Percentiles rank a stretch among this genome's conserved stretches.
phyloP scores from a whole-genome alignment of 23 tunicate species.

The Botrylloides violaceus region DNA sequence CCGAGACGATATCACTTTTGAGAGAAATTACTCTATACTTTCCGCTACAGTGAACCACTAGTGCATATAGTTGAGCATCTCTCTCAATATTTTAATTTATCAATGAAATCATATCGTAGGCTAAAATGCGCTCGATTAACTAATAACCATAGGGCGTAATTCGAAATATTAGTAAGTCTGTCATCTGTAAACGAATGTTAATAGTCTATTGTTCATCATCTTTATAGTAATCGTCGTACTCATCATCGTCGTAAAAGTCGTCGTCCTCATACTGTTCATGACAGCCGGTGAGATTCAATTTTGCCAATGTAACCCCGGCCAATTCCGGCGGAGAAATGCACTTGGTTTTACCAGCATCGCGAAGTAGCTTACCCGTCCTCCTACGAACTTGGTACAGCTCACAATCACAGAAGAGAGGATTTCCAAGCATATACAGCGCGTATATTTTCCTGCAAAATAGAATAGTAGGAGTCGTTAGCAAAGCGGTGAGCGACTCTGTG shows the following conservation, averaged over 20 bases:
- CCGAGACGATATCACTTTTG: no score
- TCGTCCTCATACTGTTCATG: not conserved
- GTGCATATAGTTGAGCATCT: no score
- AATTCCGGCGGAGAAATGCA: not conserved
- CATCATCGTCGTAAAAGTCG: not conserved
- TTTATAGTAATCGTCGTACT: not conserved
- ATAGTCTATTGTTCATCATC: not conserved
- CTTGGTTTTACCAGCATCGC: not conserved
- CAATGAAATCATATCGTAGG: no score
- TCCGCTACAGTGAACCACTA: no score
- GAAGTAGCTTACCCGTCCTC: not conserved
- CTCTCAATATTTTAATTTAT: no score
- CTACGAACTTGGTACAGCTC: constrained; percentile 2
- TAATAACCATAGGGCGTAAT: no score
- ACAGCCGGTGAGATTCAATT: constrained; percentile 1
- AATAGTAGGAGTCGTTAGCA: no score
- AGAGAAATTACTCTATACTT: no score
- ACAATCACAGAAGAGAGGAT: constrained; percentile 26
- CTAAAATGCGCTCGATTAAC: no score
- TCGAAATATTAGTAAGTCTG: no score
- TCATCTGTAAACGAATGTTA: no score
- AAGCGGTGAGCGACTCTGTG: no score
- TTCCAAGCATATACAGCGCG: constrained; percentile 3
- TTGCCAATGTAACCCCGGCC: not conserved
- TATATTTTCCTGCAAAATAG: constrained; percentile 16